Evolutionary conservation across 2,797 vertebrate genomes (phyloP), one percentile per base, ranked within the genome.

Genomic region (Apogon hyalosoma): DNA sequence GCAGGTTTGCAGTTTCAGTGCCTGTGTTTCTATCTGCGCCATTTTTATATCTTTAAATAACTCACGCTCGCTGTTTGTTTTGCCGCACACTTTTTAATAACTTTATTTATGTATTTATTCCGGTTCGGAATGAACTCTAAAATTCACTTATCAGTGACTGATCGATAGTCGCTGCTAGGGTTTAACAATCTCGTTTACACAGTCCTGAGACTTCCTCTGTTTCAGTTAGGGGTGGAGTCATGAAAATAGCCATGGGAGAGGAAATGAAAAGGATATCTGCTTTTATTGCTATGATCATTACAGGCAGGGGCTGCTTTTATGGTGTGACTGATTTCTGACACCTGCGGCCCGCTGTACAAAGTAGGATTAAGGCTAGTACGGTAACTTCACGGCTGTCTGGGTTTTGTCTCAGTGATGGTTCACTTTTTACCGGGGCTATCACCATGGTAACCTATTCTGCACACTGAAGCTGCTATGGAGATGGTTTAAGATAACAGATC

Each of bases 111-210:
- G 45, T 41, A 43, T 36, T 61, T 64, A 49, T 36, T 67, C 48
- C n/a, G 42, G 31, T 45, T 58, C 28, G 10, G 19, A 11, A 36
- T 14, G 46, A 52, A 51, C 16, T 43, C 53, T 49, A 48, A 42
- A 24, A 48, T 69, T 46, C 53, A 56, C 36, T 77, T 15, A 46
- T 66, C 46, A 48, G 56, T 18, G 71, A 59, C 42, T 67, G 75
- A 81, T 60, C 76, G 36, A 62, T 62, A 52, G 58, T 59, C 74
- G 63, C 33, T 60, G 60, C 76, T 66, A 63, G 15, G 21, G 46
- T 50, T 55, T 21, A 21, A 70, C 11, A 62, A 69, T 63, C 63
- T 52, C 56, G 11, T 12, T 63, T 48, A 33, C 19, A 75, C 2
- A 69, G 68, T 65, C 31, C 33, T 28, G 15, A 71, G 28, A 75